These are phyloP conservation scores for Campopleginae sp. DNA, from an alignment of 2,888 invertebrate species.

Conservation along the genomic window DNA sequence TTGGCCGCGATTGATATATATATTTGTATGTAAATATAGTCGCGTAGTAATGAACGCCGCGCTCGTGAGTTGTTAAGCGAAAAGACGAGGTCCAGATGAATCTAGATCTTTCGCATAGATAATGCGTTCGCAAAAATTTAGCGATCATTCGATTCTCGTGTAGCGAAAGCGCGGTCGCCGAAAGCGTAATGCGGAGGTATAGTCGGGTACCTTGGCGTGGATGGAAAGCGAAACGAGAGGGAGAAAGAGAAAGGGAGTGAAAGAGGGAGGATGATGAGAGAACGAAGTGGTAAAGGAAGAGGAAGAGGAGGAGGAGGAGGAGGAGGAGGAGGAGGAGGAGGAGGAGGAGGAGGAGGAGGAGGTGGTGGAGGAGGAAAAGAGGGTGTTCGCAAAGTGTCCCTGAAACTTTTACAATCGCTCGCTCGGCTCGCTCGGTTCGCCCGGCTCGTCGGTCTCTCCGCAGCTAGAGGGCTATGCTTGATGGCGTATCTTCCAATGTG, in stretches of 20 bases:
- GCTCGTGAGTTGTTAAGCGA: neutral
- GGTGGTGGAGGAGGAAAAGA: slow-evolving; percentile 73
- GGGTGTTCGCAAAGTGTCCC: slow-evolving; percentile 87
- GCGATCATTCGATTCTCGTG: neutral
- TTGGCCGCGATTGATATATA: slow-evolving; percentile 77
- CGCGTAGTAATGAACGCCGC: neutral
- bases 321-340: slow-evolving; percentile 60
- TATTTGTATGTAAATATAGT: neutral
- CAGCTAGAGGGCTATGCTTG: slow-evolving; percentile 86
- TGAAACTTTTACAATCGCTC: slow-evolving; percentile 88
- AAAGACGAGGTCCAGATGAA: neutral
- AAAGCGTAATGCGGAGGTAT: slow-evolving; percentile 61
- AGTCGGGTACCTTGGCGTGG: slow-evolving; percentile 70
- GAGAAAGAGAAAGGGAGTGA: slow-evolving; percentile 79
- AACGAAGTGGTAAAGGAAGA: slow-evolving; percentile 77
- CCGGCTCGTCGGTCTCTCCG: slow-evolving; percentile 83
- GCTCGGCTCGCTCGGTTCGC: slow-evolving; percentile 83
- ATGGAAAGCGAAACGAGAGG: slow-evolving; percentile 44
- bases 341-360: slow-evolving; percentile 74
- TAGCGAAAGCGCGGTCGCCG: slow-evolving; percentile 53
- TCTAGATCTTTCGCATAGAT: slow-evolving; percentile 63
- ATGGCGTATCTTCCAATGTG: slow-evolving; percentile 89
- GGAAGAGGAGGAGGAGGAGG: slow-evolving; percentile 81
- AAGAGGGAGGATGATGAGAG: slow-evolving; percentile 69
- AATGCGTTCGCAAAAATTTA: slow-evolving; percentile 61